Percentiles rank a stretch among this genome's conserved stretches.
Evolutionary conservation across 2,797 vertebrate genomes (phyloP).

Genomic region (Galaxias olidus): DNA sequence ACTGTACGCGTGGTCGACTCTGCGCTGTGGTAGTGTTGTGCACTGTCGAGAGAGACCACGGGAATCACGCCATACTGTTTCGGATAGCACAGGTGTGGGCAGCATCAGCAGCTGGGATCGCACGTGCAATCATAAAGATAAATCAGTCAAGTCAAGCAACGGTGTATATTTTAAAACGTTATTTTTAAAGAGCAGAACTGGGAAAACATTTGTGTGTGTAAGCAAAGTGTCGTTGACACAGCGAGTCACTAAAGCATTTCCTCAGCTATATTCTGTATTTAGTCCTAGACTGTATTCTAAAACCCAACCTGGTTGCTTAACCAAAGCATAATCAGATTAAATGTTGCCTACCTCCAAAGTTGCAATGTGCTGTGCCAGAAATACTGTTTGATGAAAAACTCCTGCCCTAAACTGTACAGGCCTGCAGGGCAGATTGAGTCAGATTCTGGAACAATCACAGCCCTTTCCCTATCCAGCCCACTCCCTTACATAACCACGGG

Average conservation of each 20-base stretch:
- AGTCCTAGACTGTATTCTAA: constrained; percentile 26
- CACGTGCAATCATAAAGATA: too few relatives aligned
- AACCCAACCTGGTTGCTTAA: constrained; percentile 18
- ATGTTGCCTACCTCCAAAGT: constrained; percentile 40
- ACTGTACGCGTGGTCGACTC: too few relatives aligned
- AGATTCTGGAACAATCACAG: constrained; percentile 64
- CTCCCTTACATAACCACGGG: constrained; percentile 69
- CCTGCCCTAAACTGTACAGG: constrained; percentile 58
- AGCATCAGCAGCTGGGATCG: too few relatives aligned
- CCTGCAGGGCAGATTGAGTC: constrained; percentile 63
- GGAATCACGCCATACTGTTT: too few relatives aligned
- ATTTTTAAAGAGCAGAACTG: too few relatives aligned
- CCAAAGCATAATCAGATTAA: constrained; percentile 22
- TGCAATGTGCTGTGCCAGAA: constrained; percentile 56
- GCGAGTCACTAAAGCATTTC: background rate
- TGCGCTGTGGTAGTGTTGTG: too few relatives aligned
- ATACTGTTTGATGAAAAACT: constrained; percentile 67
- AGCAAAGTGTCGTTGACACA: too few relatives aligned
- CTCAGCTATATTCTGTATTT: constrained; percentile 16
- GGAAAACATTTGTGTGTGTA: too few relatives aligned
- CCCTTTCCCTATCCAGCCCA: constrained; percentile 62
- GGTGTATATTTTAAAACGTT: too few relatives aligned
- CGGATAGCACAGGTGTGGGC: too few relatives aligned
- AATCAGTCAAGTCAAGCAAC: too few relatives aligned
- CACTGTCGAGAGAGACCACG: too few relatives aligned